Base-by-base conservation (phyloP, 2,888 invertebrate species). In the Drosophila tanythrix region DNA sequence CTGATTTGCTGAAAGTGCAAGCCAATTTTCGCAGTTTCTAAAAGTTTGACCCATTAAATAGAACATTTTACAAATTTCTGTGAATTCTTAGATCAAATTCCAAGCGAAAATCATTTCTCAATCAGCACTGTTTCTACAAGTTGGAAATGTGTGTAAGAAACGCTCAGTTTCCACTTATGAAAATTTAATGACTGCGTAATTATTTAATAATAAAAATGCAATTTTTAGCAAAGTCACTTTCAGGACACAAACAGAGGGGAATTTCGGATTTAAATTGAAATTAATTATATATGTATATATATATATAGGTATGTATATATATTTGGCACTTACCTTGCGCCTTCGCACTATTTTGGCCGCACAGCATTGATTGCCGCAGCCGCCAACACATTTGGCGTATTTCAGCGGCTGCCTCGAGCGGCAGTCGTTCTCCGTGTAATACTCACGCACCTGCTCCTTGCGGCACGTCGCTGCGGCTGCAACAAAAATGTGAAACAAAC, bases 281-380 rank as follows among this genome's bases (percentile, higher is more conserved):
- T 33, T 10, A 11, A 33, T 33, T 21, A 8, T 46, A 21, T 46
- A 13, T 10, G 7, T n/a, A 15, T 15, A 15, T 36, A 8, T 8
- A 38, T n/a, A n/a, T n/a, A n/a, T n/a, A 29, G 35, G 13, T 11
- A 46, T 21, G 1, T 35, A 43, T 58, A 27, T 7, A 21, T 21
- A 31, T 11, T 40, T 51, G 33, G 11, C 43, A 74, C 87, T 90
- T 89, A 98, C 98, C 95, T 98, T 98, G 94, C 99, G 95, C 92
- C 97, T 96, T 94, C 99, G 98, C 84, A 97, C 98, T 94, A 97
- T 97, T 92, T 97, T 95, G 3, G 99, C 97, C 79, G 96, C 95
- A 93, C 99, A 99, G 94, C 99, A 99, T 86, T 95, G 95, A 80
- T 95, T 95, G 79, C 96, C 97, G 90, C 97, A 97, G 89, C 97